These are phyloP conservation scores for Phyllostomus hastatus DNA, from an alignment of 2,113 vertebrate genomes.

Conservation along the genomic window DNA sequence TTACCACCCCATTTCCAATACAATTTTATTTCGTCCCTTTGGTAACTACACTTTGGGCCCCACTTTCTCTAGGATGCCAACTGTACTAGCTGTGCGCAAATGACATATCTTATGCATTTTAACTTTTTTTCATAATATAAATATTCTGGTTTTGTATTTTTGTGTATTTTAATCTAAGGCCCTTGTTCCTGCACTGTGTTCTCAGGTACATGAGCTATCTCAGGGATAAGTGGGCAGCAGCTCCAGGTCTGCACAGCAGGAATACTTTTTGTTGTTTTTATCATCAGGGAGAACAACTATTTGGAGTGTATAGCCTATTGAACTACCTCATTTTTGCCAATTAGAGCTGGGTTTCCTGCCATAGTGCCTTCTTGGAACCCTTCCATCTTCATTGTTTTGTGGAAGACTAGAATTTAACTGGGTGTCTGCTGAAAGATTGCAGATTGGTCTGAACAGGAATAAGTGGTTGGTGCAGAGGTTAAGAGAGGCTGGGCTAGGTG, in stretches of 20 bases:
- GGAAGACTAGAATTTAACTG: conserved; percentile 35
- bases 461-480: neutral
- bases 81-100: conserved; percentile 79
- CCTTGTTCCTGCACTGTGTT: no score
- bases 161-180: conserved; percentile 79
- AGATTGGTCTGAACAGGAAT: conserved; percentile 23
- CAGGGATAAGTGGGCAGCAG: no score
- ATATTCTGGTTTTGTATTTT: conserved; percentile 83
- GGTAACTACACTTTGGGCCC: conserved; percentile 65
- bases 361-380: conserved; percentile 46
- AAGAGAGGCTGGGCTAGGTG: neutral
- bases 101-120: conserved; percentile 84
- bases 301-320: conserved; percentile 70
- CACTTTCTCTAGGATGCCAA: conserved; percentile 62
- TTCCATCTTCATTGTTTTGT: neutral
- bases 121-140: conserved; percentile 78
- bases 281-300: conserved; percentile 72
- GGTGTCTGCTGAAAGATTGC: conserved; percentile 13
- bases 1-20: conserved; percentile 18
- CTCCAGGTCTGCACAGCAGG: no score
- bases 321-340: conserved; percentile 77
- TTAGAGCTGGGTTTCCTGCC: conserved; percentile 51
- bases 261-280: no score
- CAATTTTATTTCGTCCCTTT: conserved; percentile 79
- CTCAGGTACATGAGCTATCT: no score